Percentiles rank a stretch among this genome's conserved stretches.
These are phyloP conservation scores for Alcis repandata DNA, from an alignment of 2,888 invertebrate genomes.

Conservation along the genomic window DNA sequence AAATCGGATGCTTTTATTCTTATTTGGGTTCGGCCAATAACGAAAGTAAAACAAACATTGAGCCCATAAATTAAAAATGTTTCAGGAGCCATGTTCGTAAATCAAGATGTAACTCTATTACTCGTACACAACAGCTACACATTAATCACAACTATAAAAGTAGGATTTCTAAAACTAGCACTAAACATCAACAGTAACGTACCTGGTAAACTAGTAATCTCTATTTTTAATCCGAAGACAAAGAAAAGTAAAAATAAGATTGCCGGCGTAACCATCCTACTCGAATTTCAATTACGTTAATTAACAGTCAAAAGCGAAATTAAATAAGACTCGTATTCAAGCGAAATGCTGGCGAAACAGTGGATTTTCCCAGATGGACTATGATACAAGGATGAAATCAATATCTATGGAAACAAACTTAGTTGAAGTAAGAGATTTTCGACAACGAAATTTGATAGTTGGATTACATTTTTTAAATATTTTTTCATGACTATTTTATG, in stretches of 20 bases:
- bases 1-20: neutral
- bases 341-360: conserved; percentile 14
- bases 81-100: neutral
- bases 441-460: neutral
- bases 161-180: conserved; percentile 18
- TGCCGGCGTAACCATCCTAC: conserved; percentile 24
- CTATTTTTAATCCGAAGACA: conserved; percentile 46
- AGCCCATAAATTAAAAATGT: neutral
- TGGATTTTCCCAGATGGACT: conserved; percentile 7
- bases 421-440: conserved; percentile 6
- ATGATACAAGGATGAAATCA: neutral
- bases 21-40: no score
- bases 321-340: conserved; percentile 27
- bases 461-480: no score
- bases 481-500: no score
- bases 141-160: conserved; percentile 27
- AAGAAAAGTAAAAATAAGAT: conserved; percentile 45
- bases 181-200: conserved; percentile 22
- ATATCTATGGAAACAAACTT: conserved; percentile 14
- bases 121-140: neutral
- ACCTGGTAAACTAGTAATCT: conserved; percentile 30
- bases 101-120: conserved; percentile 1
- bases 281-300: conserved; percentile 42
- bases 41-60: neutral
- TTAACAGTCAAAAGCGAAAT: conserved; percentile 36